Evolutionary conservation across 1,140 invertebrate species (phyloP).

Genomic region (Meloidogyne exigua): DNA sequence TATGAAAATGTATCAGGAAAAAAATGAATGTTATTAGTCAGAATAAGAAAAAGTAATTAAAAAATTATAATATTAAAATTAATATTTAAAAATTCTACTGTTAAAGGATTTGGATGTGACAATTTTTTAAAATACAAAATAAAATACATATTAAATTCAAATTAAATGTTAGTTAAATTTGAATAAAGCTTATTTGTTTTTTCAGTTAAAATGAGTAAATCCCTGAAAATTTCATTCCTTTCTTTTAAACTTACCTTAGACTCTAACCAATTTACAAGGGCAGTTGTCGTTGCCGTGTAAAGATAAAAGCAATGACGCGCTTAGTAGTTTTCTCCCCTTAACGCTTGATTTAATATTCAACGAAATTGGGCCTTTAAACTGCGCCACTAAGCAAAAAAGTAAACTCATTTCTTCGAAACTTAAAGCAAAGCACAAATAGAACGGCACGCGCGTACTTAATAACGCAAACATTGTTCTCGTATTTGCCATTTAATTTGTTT

Average conservation of each 20-base stretch:
- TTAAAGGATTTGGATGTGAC: too few relatives aligned
- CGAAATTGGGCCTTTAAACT: not conserved
- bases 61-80: too few relatives aligned
- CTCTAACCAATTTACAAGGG: not conserved
- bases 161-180: too few relatives aligned
- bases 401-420: not conserved
- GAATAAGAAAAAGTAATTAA: too few relatives aligned
- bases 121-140: too few relatives aligned
- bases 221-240: too few relatives aligned
- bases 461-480: not conserved
- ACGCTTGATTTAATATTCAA: conserved; percentile 5
- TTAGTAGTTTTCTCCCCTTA: not conserved
- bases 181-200: too few relatives aligned
- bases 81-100: too few relatives aligned
- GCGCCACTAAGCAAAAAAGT: not conserved
- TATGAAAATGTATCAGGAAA: not conserved
- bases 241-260: not conserved
- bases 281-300: not conserved
- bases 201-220: too few relatives aligned
- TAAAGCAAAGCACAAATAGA: not conserved
- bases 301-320: not conserved
- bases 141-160: too few relatives aligned
- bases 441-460: not conserved
- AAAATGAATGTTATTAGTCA: not conserved
- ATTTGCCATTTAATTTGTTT: not conserved